Evolutionary conservation across 2,888 invertebrate species (phyloP), one percentile per base, ranked within the genome.

Genomic region (Melinopterus prodromus): DNA sequence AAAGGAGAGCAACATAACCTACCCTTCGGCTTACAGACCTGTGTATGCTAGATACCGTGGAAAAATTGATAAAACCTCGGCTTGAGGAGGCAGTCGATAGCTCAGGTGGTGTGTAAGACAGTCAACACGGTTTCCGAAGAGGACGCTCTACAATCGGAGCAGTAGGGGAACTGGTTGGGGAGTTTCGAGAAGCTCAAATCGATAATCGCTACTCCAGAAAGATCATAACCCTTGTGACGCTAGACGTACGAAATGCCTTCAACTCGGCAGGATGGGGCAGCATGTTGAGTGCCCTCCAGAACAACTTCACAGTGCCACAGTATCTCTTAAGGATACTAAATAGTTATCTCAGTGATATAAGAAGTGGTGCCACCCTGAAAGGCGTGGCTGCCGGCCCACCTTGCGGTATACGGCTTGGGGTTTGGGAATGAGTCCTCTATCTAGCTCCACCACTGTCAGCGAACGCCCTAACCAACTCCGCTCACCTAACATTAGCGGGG

Each of bases 271-370:
- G 35, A 16, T 70, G 71, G 76, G 36, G 9, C 16, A 69, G 12
- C 6, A 37, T 38, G n/a, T n/a, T 15, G 15, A 12, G 16, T 2
- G 1, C 70, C 26, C 72, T 74, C 12, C 16, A 14, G 3, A 15
- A 26, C 6, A 14, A 16, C 7, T 77, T 77, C 35, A 7, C 26
- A 12, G 70, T 37, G 5, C 77, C 77, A 16, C 35, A 70, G 16
- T 77, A 77, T 26, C 6, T 70, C 6, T 35, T 36, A 2, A 77
- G 70, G n/a, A 16, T 79, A 15, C 6, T 79, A 6, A 15, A 16
- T 6, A 80, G 78, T n/a, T 75, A 70, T 6, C n/a, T 78, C 12
- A 14, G 76, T 7, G 79, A 71, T n/a, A n/a, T n/a, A n/a, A n/a
- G n/a, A n/a, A n/a, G n/a, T n/a, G n/a, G n/a, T n/a, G n/a, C n/a